These are phyloP conservation scores for Prietella phreatophila DNA, from an alignment of 2,113 vertebrate genomes.

Conservation along the genomic window DNA sequence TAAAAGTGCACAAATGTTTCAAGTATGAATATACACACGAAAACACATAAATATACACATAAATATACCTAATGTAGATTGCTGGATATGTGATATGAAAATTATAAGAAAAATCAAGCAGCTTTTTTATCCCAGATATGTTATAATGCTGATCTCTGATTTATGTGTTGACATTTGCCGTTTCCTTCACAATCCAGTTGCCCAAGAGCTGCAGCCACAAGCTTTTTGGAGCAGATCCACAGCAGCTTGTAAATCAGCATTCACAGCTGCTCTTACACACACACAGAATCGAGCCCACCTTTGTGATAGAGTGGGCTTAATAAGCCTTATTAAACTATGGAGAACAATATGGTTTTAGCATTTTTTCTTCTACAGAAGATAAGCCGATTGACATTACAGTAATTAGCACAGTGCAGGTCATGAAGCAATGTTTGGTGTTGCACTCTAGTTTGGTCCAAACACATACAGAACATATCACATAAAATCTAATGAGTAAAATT, in stretches of 20 bases:
- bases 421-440: not conserved
- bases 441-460: not conserved
- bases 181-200: constrained; percentile 64
- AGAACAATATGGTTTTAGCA: constrained; percentile 39
- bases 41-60: too few species aligned
- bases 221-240: constrained; percentile 51
- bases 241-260: constrained; percentile 54
- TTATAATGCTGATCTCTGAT: constrained; percentile 63
- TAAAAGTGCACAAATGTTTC: too few species aligned
- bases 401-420: constrained; percentile 32
- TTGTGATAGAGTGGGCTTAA: constrained; percentile 16
- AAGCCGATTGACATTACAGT: constrained; percentile 34
- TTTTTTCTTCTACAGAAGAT: not conserved
- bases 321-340: constrained; percentile 12
- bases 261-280: constrained; percentile 25
- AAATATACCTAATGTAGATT: too few species aligned
- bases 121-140: constrained; percentile 37
- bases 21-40: too few species aligned
- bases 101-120: too few species aligned
- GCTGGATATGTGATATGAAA: too few species aligned
- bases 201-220: constrained; percentile 49
- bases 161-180: constrained; percentile 64
- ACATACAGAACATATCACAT: not conserved
- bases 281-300: constrained; percentile 19
- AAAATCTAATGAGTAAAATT: not conserved